These are phyloP conservation scores for Euphonia xanthogaster DNA, from an alignment of 2,797 vertebrate genomes.

Conservation along the genomic window DNA sequence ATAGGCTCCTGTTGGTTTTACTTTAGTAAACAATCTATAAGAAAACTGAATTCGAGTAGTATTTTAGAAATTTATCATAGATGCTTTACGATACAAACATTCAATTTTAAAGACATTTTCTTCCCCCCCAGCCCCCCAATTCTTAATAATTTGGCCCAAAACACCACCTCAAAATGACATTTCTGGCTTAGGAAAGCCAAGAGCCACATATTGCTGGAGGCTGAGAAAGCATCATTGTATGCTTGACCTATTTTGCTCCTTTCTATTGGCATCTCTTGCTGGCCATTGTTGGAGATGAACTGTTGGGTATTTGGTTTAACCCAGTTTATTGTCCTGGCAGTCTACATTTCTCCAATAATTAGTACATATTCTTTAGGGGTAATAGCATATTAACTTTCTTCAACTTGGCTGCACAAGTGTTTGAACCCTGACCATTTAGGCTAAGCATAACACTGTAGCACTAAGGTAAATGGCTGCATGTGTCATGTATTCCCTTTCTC, in stretches of 20 bases:
- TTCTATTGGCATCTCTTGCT: neutral
- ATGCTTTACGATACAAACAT: constrained; percentile 14
- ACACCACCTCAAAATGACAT: neutral
- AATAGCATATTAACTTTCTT: neutral
- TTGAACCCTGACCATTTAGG: neutral
- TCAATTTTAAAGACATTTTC: neutral
- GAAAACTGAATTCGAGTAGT: constrained; percentile 41
- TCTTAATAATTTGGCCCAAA: neutral
- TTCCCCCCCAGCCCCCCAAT: rapidly evolving
- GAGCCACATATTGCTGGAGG: neutral
- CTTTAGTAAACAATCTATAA: constrained; percentile 13
- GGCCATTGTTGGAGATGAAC: neutral
- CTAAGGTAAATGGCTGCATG: neutral
- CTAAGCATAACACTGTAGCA: neutral
- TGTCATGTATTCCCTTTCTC: neutral
- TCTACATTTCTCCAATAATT: neutral
- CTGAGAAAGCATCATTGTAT: neutral
- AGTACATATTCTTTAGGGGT: neutral
- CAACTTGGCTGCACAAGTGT: neutral
- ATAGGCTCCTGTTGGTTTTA: neutral
- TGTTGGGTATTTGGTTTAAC: neutral
- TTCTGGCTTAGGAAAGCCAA: neutral
- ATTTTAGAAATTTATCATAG: constrained; percentile 42
- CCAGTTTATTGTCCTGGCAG: neutral
- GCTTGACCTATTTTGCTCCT: constrained; percentile 4